These are phyloP conservation scores for Taeniopygia guttata DNA, from an alignment of 2,797 vertebrate species.

Conservation along the genomic window DNA sequence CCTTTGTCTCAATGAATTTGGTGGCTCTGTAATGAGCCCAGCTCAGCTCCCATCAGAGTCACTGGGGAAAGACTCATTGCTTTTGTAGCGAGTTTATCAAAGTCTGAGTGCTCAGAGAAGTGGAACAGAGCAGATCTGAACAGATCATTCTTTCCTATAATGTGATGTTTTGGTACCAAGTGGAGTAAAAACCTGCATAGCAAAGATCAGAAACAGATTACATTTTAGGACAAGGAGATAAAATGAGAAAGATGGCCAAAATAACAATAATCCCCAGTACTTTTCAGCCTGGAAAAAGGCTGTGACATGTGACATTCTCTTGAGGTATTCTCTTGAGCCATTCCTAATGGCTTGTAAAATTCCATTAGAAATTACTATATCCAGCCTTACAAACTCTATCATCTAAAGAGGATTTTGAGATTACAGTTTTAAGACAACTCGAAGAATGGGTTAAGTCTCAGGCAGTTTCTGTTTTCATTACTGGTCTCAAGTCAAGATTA, in stretches of 20 bases:
- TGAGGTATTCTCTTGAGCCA: not conserved
- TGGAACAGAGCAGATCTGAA: not conserved
- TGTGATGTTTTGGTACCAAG: not conserved
- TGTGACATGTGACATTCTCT: constrained; percentile 9
- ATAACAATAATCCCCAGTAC: not conserved
- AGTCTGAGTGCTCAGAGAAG: not conserved
- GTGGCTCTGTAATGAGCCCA: not conserved
- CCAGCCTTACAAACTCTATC: not conserved
- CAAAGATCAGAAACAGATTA: constrained; percentile 26
- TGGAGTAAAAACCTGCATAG: not conserved
- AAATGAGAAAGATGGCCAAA: not conserved
- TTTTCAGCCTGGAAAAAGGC: not conserved
- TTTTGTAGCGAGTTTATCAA: not conserved
- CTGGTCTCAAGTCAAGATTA: constrained; percentile 34
- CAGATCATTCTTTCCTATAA: not conserved
- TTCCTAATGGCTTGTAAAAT: constrained; percentile 46
- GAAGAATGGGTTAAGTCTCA: constrained; percentile 57
- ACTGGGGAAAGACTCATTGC: not conserved
- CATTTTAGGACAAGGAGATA: not conserved
- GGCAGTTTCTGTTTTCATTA: constrained; percentile 26
- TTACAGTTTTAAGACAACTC: constrained; percentile 48
- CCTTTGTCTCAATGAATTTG: not conserved
- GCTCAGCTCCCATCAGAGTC: not conserved
- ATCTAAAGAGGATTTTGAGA: constrained; percentile 61
- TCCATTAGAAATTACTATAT: constrained; percentile 40